Percentiles rank a stretch among this genome's conserved stretches.
Conservation (phyloP, 2,113 vertebrate genomes). For the Sphaerodactylus townsendi region DNA sequence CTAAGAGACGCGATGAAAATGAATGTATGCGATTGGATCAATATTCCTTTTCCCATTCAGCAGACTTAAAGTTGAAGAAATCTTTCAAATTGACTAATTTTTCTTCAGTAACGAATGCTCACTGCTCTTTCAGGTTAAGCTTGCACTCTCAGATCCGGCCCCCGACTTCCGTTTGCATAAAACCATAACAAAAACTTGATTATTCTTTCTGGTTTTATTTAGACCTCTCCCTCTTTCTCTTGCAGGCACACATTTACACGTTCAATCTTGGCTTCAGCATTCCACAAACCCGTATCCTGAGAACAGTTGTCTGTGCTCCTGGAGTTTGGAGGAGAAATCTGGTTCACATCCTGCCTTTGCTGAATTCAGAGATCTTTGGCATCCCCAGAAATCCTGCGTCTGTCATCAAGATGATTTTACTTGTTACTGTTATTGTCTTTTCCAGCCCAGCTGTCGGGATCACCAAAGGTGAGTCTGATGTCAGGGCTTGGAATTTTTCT, state of each 20-base stretch:
- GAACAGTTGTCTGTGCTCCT: slow-evolving; percentile 65
- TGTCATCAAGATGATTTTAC: slow-evolving; percentile 62
- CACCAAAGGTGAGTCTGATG: slow-evolving; percentile 75
- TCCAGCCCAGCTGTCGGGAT: slow-evolving; percentile 49
- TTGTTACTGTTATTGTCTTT: slow-evolving; percentile 65
- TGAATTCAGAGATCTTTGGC: slow-evolving; percentile 35
- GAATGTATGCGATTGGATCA: slow-evolving; percentile 31
- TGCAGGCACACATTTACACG: slow-evolving; percentile 44
- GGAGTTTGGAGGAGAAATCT: slow-evolving; percentile 20
- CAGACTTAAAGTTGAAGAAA: slow-evolving; percentile 44
- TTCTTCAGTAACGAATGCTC: slow-evolving; percentile 76
- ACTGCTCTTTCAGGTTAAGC: slow-evolving; percentile 73
- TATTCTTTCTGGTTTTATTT: slow-evolving; percentile 61
- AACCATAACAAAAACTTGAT: slow-evolving; percentile 80
- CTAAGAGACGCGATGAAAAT: slow-evolving; percentile 8
- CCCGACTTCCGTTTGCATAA: slow-evolving; percentile 83
- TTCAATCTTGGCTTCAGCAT: slow-evolving; percentile 77
- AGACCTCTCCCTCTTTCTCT: slow-evolving; percentile 15
- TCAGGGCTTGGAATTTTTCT: slow-evolving; percentile 28
- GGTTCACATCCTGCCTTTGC: slow-evolving; percentile 56
- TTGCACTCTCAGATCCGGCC: slow-evolving; percentile 74
- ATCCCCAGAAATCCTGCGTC: slow-evolving; percentile 20
- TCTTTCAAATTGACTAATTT: slow-evolving; percentile 78
- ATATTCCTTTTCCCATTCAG: slow-evolving; percentile 10
- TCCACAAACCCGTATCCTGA: slow-evolving; percentile 71